Evolutionary conservation across 2,113 vertebrate genomes (phyloP).

Genomic region (Mastomys natalensis): DNA sequence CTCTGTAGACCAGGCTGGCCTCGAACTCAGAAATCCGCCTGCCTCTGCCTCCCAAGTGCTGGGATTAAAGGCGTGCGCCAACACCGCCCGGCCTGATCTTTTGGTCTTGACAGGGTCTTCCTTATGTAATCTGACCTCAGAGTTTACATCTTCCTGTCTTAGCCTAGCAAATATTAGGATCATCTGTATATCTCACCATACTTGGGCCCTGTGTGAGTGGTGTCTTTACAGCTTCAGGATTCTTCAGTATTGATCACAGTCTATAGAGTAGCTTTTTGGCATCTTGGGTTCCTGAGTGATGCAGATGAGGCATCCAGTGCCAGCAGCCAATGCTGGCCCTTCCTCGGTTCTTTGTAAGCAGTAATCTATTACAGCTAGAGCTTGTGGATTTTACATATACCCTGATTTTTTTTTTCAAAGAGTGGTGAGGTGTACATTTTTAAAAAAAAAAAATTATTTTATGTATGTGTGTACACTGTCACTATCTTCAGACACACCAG

Average conservation of each 20-base stretch:
- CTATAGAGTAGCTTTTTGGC: constrained; percentile 4
- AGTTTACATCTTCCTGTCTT: background rate
- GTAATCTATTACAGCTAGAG: background rate
- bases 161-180: background rate
- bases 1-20: no score
- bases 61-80: no score
- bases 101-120: background rate
- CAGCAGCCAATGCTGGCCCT: background rate
- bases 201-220: background rate
- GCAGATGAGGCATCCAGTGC: background rate
- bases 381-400: constrained; percentile 24
- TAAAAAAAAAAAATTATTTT: no score
- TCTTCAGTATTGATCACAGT: constrained; percentile 30
- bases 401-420: constrained; percentile 20
- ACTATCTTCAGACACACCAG: no score
- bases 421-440: background rate
- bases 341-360: background rate
- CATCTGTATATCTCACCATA: background rate
- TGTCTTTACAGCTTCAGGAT: constrained; percentile 31
- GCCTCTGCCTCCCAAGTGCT: no score
- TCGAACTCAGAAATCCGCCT: no score
- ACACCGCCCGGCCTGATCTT: no score
- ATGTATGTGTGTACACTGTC: no score
- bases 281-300: constrained; percentile 43
- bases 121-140: background rate